Percentiles rank a stretch among this genome's conserved stretches.
phyloP scores from a whole-genome alignment of 2,797 vertebrate genomes.

The Falco biarmicus region DNA sequence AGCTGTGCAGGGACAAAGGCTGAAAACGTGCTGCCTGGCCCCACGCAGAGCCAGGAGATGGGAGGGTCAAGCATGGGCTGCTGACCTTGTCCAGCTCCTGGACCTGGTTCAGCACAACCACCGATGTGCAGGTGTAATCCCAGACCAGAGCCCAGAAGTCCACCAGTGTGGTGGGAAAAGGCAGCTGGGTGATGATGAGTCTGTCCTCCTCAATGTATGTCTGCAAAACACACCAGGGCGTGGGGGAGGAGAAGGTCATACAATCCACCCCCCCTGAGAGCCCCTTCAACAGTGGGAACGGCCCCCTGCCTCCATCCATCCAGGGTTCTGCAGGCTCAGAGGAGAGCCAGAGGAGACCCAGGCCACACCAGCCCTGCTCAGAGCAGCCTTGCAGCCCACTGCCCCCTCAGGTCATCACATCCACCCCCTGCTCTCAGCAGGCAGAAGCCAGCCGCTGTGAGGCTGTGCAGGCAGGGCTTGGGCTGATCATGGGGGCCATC shows the following conservation, averaged over 20 bases:
- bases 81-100: slow-evolving; percentile 66
- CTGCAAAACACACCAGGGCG: neutral
- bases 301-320: neutral
- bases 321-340: neutral
- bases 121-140: slow-evolving; percentile 62
- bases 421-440: neutral
- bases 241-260: rapidly evolving
- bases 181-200: slow-evolving; percentile 65
- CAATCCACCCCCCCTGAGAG: rapidly evolving
- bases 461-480: neutral
- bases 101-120: slow-evolving; percentile 57
- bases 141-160: slow-evolving; percentile 74
- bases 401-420: neutral
- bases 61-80: neutral
- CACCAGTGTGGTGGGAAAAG: slow-evolving; percentile 28
- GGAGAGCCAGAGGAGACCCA: neutral
- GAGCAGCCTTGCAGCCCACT: neutral
- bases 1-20: neutral
- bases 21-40: neutral
- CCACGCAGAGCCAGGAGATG: rapidly evolving
- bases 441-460: too few species aligned
- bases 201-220: slow-evolving; percentile 33
- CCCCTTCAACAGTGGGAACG: rapidly evolving
- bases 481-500: neutral
- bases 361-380: neutral